phyloP scores from a whole-genome alignment of 1,140 invertebrate genomes.

The Pachyrhynchus sulphureomaculatus region DNA sequence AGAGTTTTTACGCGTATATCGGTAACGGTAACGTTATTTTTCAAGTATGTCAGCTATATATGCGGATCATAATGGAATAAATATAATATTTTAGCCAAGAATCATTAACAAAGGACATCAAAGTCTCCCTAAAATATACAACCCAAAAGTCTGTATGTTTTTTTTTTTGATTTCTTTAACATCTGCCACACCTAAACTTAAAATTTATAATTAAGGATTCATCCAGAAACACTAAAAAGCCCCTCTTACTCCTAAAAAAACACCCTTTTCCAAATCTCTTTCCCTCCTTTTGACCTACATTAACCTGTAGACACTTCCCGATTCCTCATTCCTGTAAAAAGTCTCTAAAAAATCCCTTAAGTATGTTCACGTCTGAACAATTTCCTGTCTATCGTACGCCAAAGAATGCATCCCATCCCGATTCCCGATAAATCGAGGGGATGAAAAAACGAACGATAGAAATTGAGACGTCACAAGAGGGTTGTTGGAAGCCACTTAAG shows the following conservation, averaged over 20 bases:
- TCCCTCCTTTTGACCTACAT: slow-evolving; percentile 8
- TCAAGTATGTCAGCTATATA: no score
- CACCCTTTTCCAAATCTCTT: neutral
- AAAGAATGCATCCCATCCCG: slow-evolving; percentile 25
- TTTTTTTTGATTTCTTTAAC: no score
- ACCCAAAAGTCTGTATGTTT: no score
- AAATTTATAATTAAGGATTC: no score
- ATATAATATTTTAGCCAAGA: no score
- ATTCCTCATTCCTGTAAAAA: no score
- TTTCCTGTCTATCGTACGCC: slow-evolving; percentile 31
- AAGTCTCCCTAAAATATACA: no score
- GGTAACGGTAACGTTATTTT: neutral
- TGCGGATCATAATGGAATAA: no score
- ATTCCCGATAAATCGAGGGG: slow-evolving; percentile 24
- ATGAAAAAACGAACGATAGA: slow-evolving; percentile 2
- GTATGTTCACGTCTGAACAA: slow-evolving; percentile 18
- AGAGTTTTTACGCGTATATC: neutral
- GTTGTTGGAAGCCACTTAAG: neutral
- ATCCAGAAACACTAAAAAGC: no score
- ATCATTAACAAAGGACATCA: no score
- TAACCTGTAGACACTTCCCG: slow-evolving; percentile 21
- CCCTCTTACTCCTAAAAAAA: no score
- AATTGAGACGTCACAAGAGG: neutral
- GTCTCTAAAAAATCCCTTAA: slow-evolving; percentile 20
- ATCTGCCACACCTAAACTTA: no score